Evolutionary conservation across 2,797 vertebrate genomes (phyloP).

Genomic region (Rhyacichthys aspro): DNA sequence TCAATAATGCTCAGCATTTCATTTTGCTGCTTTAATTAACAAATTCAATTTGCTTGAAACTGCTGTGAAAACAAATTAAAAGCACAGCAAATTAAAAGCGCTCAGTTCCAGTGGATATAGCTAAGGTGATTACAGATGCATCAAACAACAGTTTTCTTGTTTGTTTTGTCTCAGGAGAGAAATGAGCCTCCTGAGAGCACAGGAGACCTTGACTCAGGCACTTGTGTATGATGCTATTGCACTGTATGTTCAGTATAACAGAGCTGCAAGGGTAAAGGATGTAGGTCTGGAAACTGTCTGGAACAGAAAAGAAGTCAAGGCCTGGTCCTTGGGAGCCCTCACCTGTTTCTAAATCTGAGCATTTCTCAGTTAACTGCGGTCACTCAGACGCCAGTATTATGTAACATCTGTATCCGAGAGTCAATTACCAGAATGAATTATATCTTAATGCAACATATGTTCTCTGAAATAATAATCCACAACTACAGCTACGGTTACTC

Average conservation of each 20-base stretch:
- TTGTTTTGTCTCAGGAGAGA: constrained; percentile 73
- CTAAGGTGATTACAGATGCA: constrained; percentile 90
- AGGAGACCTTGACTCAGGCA: constrained; percentile 45
- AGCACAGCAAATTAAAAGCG: constrained; percentile 88
- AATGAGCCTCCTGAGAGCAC: constrained; percentile 45
- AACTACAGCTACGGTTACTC: too few relatives aligned
- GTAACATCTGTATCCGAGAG: too few relatives aligned
- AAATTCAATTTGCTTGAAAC: constrained; percentile 99
- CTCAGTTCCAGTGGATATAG: constrained; percentile 85
- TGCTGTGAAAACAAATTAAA: constrained; percentile 91
- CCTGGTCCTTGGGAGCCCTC: neutral
- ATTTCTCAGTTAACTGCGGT: too few relatives aligned
- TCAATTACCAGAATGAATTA: too few relatives aligned
- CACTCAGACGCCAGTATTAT: too few relatives aligned
- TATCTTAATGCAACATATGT: too few relatives aligned
- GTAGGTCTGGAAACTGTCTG: neutral
- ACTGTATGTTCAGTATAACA: constrained; percentile 11
- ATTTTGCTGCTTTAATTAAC: constrained; percentile 99
- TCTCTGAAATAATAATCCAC: too few relatives aligned
- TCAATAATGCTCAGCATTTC: constrained; percentile 99
- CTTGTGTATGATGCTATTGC: constrained; percentile 27
- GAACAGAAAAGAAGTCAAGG: neutral
- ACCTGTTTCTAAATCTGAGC: too few relatives aligned
- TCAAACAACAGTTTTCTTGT: constrained; percentile 78
- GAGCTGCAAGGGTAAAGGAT: neutral